A percentile compares a stretch with the other conserved stretches of the same genome.
Conservation (phyloP, 2,797 vertebrate species). For the Silurus aristotelis region DNA sequence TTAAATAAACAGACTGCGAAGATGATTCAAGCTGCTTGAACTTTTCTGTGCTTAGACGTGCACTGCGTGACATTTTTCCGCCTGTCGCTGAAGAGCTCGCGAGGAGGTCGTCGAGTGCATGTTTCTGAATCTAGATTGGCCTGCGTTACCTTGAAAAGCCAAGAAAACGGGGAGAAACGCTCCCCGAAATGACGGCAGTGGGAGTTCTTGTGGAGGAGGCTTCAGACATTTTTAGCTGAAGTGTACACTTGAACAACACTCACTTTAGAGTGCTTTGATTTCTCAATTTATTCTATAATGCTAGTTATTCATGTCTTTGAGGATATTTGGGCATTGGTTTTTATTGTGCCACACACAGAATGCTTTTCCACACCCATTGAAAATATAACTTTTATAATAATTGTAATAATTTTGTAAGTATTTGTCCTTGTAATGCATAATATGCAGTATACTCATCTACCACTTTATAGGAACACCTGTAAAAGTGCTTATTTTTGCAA, state of each 20-base stretch:
- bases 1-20: slow-evolving; percentile 42
- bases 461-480: background rate
- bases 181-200: slow-evolving; percentile 12
- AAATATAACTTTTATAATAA: background rate
- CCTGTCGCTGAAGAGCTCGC: slow-evolving; percentile 47
- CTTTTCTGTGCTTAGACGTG: slow-evolving; percentile 46
- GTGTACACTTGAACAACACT: slow-evolving; percentile 24
- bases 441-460: background rate
- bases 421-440: background rate
- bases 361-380: background rate
- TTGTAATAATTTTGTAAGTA: too few relatives aligned
- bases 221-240: slow-evolving; percentile 11
- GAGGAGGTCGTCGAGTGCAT: slow-evolving; percentile 15
- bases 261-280: slow-evolving; percentile 8
- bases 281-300: slow-evolving; percentile 5
- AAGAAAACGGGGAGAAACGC: background rate
- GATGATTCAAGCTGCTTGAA: slow-evolving; percentile 46
- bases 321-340: background rate
- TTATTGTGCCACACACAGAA: background rate
- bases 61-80: slow-evolving; percentile 50
- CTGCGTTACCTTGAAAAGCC: slow-evolving; percentile 1
- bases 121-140: slow-evolving; percentile 21
- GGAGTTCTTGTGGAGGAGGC: slow-evolving; percentile 4
- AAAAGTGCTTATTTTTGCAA: background rate
- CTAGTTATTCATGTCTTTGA: slow-evolving; percentile 9